Base-by-base conservation (phyloP, 1,140 invertebrate genomes). In the Nephotettix cincticeps region DNA sequence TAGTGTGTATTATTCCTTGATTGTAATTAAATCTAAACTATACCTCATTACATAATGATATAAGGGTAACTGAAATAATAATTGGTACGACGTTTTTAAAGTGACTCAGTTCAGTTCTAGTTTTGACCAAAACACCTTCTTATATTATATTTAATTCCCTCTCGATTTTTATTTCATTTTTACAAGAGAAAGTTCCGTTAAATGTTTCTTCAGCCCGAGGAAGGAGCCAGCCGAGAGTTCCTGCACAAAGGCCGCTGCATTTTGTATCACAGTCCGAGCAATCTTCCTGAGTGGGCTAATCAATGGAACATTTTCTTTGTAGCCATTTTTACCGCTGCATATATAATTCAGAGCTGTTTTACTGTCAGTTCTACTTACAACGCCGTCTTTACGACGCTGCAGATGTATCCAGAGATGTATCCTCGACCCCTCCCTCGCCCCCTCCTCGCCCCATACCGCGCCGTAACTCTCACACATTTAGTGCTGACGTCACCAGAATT, bases 321-420 rank as follows among this genome's bases (percentile, higher is more conserved):
- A 6, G 56, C 56, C 56, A 61, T 61, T 61, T 61, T 61, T 61
- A 61, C 56, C 25, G 25, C 56, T 61, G 56, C 56, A 61, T 61
- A 61, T 61, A 61, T 61, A 61, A 61, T 61, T 61, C 56, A 61
- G 14, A 27, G 21, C 23, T 61, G 56, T 61, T 61, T 61, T 61
- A 61, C 56, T 61, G 56, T 61, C 56, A 61, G 56, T 6, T 14
- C 21, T 14, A 61, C 23, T 61, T 61, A 25, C 4, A 9, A 21
- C 56, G 56, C 56, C 56, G 28, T 61, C 56, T 61, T 61, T 61
- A 61, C 23, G 21, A 23, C 4, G 13, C 56, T 61, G 14, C 23
- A 9, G 56, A 9, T 14, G 9, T 61, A 14, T 61, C 47, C 19
- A 27, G 56, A 61, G 13, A 61, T 61, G 28, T 61, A 9, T 11